These are phyloP conservation scores for Tragelaphus scriptus DNA, from an alignment of 2,113 vertebrate genomes.

Conservation along the genomic window DNA sequence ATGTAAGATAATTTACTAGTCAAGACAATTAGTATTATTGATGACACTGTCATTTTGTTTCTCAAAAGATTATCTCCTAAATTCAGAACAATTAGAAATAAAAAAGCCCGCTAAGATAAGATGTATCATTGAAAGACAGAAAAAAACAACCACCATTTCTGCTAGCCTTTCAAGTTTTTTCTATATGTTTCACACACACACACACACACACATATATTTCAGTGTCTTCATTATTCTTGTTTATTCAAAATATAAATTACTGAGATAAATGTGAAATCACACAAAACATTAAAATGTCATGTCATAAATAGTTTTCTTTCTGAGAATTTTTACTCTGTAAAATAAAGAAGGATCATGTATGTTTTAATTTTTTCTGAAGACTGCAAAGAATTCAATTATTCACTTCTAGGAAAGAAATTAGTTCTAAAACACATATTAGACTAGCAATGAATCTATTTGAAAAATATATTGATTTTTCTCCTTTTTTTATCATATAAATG, in stretches of 20 bases:
- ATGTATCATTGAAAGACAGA: neutral
- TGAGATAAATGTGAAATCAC: conserved; percentile 27
- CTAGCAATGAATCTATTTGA: neutral
- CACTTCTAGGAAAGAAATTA: neutral
- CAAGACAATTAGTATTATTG: conserved; percentile 38
- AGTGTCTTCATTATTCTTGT: neutral
- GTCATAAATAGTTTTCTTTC: neutral
- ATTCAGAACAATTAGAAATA: neutral
- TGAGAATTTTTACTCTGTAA: neutral
- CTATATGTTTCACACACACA: neutral
- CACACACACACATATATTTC: rapidly evolving
- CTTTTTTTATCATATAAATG: neutral
- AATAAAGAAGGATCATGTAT: neutral
- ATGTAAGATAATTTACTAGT: conserved; percentile 21
- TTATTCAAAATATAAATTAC: neutral
- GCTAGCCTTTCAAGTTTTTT: neutral
- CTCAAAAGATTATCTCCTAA: neutral
- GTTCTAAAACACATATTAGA: neutral
- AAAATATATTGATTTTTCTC: neutral
- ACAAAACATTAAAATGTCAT: neutral
- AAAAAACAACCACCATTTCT: neutral
- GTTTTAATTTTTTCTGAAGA: neutral
- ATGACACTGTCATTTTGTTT: neutral
- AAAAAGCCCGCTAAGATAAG: neutral
- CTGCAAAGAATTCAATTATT: neutral